Evolutionary conservation across 2,797 vertebrate species (phyloP).

Genomic region (Leptoclinus maculatus): DNA sequence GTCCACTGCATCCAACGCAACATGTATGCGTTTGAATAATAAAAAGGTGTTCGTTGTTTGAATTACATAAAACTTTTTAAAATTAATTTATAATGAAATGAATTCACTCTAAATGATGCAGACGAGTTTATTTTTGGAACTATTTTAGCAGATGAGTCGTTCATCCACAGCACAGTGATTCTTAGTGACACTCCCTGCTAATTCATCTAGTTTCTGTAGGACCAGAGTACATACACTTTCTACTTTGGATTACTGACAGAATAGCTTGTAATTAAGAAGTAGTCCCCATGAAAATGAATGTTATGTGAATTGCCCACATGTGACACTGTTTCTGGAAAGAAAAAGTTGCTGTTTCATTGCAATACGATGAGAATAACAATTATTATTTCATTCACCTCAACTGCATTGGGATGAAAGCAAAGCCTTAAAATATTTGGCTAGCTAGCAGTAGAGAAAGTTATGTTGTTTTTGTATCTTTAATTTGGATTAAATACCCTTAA

Average conservation of each 20-base stretch:
- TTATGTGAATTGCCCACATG: neutral
- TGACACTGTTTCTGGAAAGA: neutral
- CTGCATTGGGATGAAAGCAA: neutral
- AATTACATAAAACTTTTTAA: neutral
- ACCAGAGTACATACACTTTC: neutral
- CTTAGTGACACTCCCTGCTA: neutral
- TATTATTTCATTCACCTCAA: neutral
- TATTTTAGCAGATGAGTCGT: conserved; percentile 16
- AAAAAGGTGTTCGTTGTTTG: conserved; percentile 32
- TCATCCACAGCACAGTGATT: conserved; percentile 19
- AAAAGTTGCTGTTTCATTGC: neutral
- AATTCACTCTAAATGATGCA: conserved; percentile 34
- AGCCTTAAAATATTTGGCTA: conserved; percentile 1
- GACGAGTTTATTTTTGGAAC: conserved; percentile 15
- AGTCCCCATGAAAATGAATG: neutral
- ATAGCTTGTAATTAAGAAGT: neutral
- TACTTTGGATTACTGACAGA: conserved; percentile 7
- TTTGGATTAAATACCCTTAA: neutral
- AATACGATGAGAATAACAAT: neutral
- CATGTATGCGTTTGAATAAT: conserved; percentile 21
- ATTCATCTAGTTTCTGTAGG: neutral
- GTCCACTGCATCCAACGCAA: neutral
- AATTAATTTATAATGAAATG: neutral
- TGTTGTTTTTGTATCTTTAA: neutral
- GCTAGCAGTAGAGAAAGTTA: neutral